Evolutionary conservation across 2,113 vertebrate genomes (phyloP).

Genomic region (Bubo blakistoni): DNA sequence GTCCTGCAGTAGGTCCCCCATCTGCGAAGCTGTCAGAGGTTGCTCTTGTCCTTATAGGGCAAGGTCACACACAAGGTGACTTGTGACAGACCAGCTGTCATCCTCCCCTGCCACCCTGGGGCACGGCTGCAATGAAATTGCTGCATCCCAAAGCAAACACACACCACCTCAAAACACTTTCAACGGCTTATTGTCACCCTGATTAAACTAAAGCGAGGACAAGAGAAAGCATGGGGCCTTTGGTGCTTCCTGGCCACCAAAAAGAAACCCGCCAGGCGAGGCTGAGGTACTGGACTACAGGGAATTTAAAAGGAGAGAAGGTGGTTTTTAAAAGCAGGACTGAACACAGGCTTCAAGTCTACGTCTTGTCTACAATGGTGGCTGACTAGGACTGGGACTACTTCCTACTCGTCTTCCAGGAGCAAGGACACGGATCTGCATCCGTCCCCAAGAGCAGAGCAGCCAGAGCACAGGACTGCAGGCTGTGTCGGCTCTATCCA

Average conservation of each 20-base stretch:
- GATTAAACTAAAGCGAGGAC: not conserved
- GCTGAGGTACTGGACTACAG: not conserved
- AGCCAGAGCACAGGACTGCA: not conserved
- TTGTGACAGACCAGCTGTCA: not conserved
- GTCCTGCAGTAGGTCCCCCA: not conserved
- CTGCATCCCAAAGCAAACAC: not conserved
- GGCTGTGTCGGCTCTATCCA: not conserved
- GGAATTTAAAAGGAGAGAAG: not conserved
- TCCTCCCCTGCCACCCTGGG: not conserved
- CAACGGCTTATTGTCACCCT: not conserved
- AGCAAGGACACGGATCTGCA: accelerated
- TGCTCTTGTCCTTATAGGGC: not conserved
- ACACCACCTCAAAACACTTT: not conserved
- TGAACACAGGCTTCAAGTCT: not conserved
- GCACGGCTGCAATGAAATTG: not conserved
- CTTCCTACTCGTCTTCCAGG: accelerated
- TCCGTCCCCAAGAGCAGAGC: not conserved
- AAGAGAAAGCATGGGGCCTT: not conserved
- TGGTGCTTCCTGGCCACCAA: not conserved
- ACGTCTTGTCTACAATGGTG: not conserved
- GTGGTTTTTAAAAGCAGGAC: not conserved
- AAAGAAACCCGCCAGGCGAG: not conserved
- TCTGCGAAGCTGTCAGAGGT: not conserved
- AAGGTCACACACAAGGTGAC: slow-evolving; percentile 12
- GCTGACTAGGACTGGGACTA: not conserved